phyloP scores from a whole-genome alignment of 2,113 vertebrate genomes.

The Semicossyphus pulcher region DNA sequence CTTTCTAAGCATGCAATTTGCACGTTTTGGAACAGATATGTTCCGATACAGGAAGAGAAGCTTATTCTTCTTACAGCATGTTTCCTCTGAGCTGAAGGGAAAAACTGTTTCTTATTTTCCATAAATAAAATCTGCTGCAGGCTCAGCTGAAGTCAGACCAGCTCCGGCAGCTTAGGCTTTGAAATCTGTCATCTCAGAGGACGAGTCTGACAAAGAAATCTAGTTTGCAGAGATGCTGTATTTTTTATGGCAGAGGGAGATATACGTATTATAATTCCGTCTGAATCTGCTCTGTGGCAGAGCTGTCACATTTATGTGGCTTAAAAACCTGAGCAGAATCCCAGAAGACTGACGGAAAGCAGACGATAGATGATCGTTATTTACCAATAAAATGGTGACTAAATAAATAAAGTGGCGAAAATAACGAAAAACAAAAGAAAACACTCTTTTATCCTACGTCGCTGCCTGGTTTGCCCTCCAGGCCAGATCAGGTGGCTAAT shows the following conservation, averaged over 20 bases:
- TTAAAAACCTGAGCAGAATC: not conserved
- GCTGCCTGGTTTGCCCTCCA: not conserved
- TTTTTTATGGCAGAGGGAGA: conserved; percentile 9
- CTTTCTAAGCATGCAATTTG: not conserved
- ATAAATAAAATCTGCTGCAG: not conserved
- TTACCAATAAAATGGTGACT: not conserved
- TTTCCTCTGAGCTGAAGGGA: not conserved
- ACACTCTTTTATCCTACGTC: not conserved
- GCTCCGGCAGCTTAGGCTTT: not conserved
- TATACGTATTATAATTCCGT: conserved; percentile 4
- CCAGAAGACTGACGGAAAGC: not conserved
- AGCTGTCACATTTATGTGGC: not conserved
- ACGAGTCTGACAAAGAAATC: conserved; percentile 5
- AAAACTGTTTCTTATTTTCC: conserved; percentile 7
- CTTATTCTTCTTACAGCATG: not conserved
- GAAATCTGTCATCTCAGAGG: conserved; percentile 9
- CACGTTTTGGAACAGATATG: not conserved
- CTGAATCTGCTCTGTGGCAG: conserved; percentile 11
- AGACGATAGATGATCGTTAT: not conserved
- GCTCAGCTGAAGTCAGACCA: conserved; percentile 10
- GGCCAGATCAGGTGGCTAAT: conserved; percentile 52
- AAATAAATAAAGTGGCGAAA: not conserved
- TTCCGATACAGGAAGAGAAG: not conserved
- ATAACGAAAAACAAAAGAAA: not conserved
- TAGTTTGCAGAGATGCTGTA: conserved; percentile 8